Percentiles rank a stretch among this genome's conserved stretches.
These are phyloP conservation scores for Drosophila subobscura DNA, from an alignment of 1,140 invertebrate genomes.

Conservation along the genomic window DNA sequence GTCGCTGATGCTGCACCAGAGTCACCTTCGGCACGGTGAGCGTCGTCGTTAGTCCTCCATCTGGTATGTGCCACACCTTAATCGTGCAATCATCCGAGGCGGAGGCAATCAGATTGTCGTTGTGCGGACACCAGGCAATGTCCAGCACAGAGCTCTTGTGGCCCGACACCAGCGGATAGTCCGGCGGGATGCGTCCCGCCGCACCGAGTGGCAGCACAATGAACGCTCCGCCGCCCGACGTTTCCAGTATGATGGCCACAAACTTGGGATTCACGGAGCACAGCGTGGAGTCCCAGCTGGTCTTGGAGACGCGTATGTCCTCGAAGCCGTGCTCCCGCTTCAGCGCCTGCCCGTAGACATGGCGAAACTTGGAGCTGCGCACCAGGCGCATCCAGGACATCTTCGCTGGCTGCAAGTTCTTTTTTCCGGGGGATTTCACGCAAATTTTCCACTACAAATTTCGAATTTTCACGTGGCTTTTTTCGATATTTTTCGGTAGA, in stretches of 20 bases:
- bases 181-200: constrained; percentile 96
- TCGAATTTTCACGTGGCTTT: no score
- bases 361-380: constrained; percentile 97
- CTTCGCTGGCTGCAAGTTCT: constrained; percentile 45
- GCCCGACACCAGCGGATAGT: constrained; percentile 97
- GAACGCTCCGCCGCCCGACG: constrained; percentile 98
- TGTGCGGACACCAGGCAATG: constrained; percentile 99
- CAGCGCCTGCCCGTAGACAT: constrained; percentile 97
- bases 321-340: constrained; percentile 99
- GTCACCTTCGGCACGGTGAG: constrained; percentile 97
- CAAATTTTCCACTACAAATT: no score
- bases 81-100: constrained; percentile 99
- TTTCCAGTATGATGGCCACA: constrained; percentile 98
- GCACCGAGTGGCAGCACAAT: constrained; percentile 98
- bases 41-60: constrained; percentile 93
- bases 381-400: constrained; percentile 97
- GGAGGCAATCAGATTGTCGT: constrained; percentile 99
- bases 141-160: constrained; percentile 99
- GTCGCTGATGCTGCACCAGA: constrained; percentile 95
- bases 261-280: constrained; percentile 99
- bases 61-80: constrained; percentile 99
- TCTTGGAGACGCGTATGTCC: constrained; percentile 98
- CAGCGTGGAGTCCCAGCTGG: constrained; percentile 98
- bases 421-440: not conserved
- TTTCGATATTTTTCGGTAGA: no score